Conservation (phyloP, 2,113 vertebrate genomes). For the Dolichallabes microphthalmus region DNA sequence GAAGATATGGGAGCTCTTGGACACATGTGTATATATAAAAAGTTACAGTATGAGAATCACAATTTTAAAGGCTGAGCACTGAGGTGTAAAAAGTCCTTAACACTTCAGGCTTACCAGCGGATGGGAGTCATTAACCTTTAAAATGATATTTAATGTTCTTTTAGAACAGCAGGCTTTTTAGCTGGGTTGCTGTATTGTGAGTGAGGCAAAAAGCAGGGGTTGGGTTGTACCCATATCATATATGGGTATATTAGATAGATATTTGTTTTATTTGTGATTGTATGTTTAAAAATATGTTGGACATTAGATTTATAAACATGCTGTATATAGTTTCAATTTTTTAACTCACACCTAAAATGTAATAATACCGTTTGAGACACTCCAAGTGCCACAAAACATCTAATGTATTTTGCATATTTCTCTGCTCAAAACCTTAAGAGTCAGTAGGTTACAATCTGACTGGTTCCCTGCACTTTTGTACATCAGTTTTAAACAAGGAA, state of each 20-base stretch:
- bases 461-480: neutral
- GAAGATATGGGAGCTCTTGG: slow-evolving; percentile 15
- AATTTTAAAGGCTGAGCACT: slow-evolving; percentile 63
- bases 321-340: too few species aligned
- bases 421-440: neutral
- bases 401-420: neutral
- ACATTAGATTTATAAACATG: neutral
- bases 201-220: neutral
- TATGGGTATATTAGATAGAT: neutral
- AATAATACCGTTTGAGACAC: neutral
- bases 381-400: neutral
- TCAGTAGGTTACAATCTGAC: neutral
- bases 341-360: too few species aligned
- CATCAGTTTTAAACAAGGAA: neutral
- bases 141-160: slow-evolving; percentile 75
- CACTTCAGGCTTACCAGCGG: slow-evolving; percentile 72
- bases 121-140: slow-evolving; percentile 75
- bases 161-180: slow-evolving; percentile 67
- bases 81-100: slow-evolving; percentile 62
- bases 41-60: slow-evolving; percentile 60
- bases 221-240: neutral
- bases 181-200: slow-evolving; percentile 48
- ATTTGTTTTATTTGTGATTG: neutral
- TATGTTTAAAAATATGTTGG: neutral
- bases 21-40: slow-evolving; percentile 53